These are phyloP conservation scores for human DNA, from an alignment of 2,113 vertebrate genomes.

Conservation along the genomic window GRCh38 chr12:50715001-50715500, in stretches of 20 bases:
- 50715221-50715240: background rate
- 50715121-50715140: background rate
- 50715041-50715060: background rate
- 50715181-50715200: background rate
- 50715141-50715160: background rate
- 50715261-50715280: background rate
- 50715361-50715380: background rate
- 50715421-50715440: constrained; percentile 43
- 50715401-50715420: background rate
- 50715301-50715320: background rate
- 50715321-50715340: background rate
- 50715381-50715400: constrained; percentile 29
- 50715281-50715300: background rate
- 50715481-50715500: constrained; percentile 22
- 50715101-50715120: background rate
- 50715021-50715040: background rate
- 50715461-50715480: constrained; percentile 17
- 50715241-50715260: background rate
- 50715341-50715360: background rate
- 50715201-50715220: background rate
- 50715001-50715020: background rate
- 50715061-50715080: background rate
- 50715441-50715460: constrained; percentile 12
- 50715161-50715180: background rate
- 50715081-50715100: background rate